Conservation (phyloP, 92 coral and sea anemone genomes). For the Parazoanthus swiftii region DNA sequence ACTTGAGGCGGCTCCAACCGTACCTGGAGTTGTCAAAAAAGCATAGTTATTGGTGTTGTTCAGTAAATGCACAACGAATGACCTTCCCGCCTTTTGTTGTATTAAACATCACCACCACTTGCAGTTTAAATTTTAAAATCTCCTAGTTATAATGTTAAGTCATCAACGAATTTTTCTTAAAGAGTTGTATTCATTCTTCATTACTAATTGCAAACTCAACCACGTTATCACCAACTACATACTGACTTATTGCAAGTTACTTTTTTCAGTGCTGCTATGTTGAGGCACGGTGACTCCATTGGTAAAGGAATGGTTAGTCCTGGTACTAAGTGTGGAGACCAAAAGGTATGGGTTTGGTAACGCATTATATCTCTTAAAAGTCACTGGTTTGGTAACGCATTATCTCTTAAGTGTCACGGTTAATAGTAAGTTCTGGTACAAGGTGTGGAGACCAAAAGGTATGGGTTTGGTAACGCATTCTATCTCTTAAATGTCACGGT, state of each 20-base stretch:
- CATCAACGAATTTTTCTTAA: no score
- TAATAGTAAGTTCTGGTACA: conserved; percentile 77
- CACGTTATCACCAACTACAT: no score
- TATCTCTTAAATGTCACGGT: background rate
- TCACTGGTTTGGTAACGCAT: background rate
- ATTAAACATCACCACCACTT: no score
- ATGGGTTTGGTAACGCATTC: background rate
- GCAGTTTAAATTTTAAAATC: no score
- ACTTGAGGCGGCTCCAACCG: no score
- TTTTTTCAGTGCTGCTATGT: conserved; percentile 60
- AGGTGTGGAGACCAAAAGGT: conserved; percentile 82
- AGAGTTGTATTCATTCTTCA: no score
- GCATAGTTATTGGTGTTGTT: no score
- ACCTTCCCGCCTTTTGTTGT: background rate
- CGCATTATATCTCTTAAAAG: background rate
- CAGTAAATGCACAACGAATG: background rate
- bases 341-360: conserved; percentile 52
- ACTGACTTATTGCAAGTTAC: no score
- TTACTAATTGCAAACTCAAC: no score
- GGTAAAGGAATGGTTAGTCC: conserved; percentile 82
- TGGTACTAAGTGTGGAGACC: conserved; percentile 85
- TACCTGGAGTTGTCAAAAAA: background rate
- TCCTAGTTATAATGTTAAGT: no score
- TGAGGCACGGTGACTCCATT: conserved; percentile 52
- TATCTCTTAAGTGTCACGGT: background rate